phyloP scores from a whole-genome alignment of 2,113 vertebrate genomes.

The Polypterus senegalus region DNA sequence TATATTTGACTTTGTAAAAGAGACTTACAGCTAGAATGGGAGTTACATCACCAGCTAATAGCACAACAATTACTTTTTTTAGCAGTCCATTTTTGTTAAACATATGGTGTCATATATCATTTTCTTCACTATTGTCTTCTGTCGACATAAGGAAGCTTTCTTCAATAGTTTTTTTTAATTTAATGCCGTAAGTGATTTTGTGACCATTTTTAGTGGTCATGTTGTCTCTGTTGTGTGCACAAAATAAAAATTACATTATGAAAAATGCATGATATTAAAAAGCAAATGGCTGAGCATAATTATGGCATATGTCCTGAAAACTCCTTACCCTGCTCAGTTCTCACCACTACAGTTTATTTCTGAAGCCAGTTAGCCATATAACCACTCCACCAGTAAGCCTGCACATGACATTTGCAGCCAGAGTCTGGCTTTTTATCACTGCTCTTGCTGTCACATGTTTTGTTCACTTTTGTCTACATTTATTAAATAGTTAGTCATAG shows the following conservation, averaged over 20 bases:
- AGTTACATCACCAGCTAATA: not conserved
- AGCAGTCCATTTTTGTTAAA: not conserved
- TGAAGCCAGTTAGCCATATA: too few species aligned
- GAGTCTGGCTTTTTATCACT: too few species aligned
- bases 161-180: constrained; percentile 23
- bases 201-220: constrained; percentile 35
- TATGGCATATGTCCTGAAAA: too few species aligned
- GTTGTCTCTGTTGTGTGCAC: constrained; percentile 34
- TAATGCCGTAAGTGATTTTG: constrained; percentile 20
- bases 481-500: too few species aligned
- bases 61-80: not conserved
- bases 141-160: constrained; percentile 48
- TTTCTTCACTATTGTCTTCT: constrained; percentile 10
- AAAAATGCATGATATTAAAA: not conserved
- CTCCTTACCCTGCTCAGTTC: too few species aligned
- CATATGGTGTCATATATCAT: constrained; percentile 26
- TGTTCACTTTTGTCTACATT: too few species aligned
- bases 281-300: too few species aligned
- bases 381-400: too few species aligned
- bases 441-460: too few species aligned
- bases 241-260: constrained; percentile 26
- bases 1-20: too few species aligned
- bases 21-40: not conserved
- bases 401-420: too few species aligned
- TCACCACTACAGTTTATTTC: too few species aligned